Conservation (phyloP, 2,888 invertebrate species). For the Mimas tiliae region DNA sequence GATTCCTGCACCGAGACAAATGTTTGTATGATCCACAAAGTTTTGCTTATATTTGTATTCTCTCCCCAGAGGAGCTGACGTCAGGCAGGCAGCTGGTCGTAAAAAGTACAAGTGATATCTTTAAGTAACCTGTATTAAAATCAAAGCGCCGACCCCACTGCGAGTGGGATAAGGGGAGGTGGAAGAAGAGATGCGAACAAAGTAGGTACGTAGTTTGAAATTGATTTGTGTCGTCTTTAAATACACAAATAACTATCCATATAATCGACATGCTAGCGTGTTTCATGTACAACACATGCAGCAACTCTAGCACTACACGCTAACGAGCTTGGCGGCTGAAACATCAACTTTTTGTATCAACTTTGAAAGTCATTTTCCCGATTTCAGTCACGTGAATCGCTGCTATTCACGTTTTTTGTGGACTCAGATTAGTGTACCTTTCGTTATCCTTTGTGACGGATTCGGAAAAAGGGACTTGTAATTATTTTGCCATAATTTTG, state of each 20-base stretch:
- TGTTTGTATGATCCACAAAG: too few relatives aligned
- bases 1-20: too few relatives aligned
- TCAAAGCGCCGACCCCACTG: too few relatives aligned
- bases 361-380: conserved; percentile 46
- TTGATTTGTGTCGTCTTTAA: conserved; percentile 13
- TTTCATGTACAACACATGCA: too few relatives aligned
- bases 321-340: conserved; percentile 47
- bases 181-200: background rate
- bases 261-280: conserved; percentile 4
- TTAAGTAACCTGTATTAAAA: too few relatives aligned
- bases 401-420: conserved; percentile 31
- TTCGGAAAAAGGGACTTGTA: background rate
- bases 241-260: background rate
- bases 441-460: conserved; percentile 3
- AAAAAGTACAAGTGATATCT: too few relatives aligned
- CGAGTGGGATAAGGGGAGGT: too few relatives aligned
- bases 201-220: too few relatives aligned
- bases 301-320: conserved; percentile 35
- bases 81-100: too few relatives aligned
- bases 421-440: conserved; percentile 20
- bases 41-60: too few relatives aligned
- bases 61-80: too few relatives aligned
- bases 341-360: conserved; percentile 48
- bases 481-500: conserved; percentile 6
- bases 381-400: conserved; percentile 44